phyloP scores from a whole-genome alignment of 2,888 invertebrate genomes.

The Chaetogeoica ovagalla region DNA sequence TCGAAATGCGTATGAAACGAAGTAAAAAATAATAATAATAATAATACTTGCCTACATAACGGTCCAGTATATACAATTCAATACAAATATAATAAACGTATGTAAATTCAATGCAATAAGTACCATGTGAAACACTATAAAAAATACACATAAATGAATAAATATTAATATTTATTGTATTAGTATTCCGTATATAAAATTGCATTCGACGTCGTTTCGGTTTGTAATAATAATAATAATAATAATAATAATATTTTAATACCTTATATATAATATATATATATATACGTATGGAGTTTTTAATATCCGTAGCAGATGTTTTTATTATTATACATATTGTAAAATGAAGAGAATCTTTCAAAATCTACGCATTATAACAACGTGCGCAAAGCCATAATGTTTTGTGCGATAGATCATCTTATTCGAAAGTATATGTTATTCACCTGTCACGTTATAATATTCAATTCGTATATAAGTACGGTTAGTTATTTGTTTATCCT shows the following conservation, averaged over 20 bases:
- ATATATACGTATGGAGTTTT: too few relatives aligned
- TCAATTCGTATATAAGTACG: constrained; percentile 20
- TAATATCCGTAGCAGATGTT: neutral
- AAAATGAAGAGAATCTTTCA: constrained; percentile 12
- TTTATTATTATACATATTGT: neutral
- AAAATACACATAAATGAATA: constrained; percentile 27
- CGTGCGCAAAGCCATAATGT: neutral
- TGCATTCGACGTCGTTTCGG: constrained; percentile 13
- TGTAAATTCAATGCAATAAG: constrained; percentile 21
- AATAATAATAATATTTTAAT: neutral
- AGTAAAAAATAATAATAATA: too few relatives aligned
- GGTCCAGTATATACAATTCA: constrained; percentile 11
- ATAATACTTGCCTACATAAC: neutral
- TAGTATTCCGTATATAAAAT: neutral
- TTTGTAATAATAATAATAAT: neutral
- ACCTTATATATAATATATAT: too few relatives aligned
- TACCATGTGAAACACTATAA: constrained; percentile 11
- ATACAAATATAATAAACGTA: constrained; percentile 24
- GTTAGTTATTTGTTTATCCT: constrained; percentile 24
- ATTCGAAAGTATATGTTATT: constrained; percentile 21
- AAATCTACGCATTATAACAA: constrained; percentile 42
- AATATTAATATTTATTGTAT: constrained; percentile 26
- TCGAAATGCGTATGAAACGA: neutral
- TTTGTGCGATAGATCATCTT: constrained; percentile 39
- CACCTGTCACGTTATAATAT: constrained; percentile 39